Evolutionary conservation across 2,113 vertebrate species (phyloP), one percentile per base, ranked within the genome.

Genomic region (Promerops cafer): DNA sequence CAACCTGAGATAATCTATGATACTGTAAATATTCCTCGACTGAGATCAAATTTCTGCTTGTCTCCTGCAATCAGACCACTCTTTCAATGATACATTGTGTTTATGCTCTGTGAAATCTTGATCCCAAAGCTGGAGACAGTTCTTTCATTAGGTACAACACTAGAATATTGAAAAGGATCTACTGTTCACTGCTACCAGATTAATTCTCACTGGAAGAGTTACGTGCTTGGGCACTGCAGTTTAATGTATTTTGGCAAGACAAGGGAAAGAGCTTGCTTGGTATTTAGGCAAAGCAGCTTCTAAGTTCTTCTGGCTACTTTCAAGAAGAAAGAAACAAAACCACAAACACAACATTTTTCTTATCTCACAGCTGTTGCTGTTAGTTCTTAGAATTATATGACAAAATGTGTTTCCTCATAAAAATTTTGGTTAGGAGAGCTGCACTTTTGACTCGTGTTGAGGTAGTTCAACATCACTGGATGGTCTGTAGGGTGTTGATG

Each of bases 101-200:
- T 77, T 69, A 13, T 89, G 19, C 28, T 45, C 26, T 65, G 13
- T 65, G n/a, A 33, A 64, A 90, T 54, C 35, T 82, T 70, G 28
- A 78, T 78, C 35, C 11, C 53, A 44, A 26, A 82, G 19, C 44
- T 82, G 20, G 21, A 57, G 54, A 23, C 70, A 74, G 7, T 40
- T 49, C 8, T 37, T 84, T 45, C 0, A 0, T 47, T 60, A 44
- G 57, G 14, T 54, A 4, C 19, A 60, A 47, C 13, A 33, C 20
- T 56, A 21, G 39, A 92, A 30, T 79, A 24, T 22, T 92, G 56
- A 50, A 75, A 78, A 66, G 28, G 4, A 40, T 40, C 52, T 77
- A 10, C 49, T 76, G 16, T 54, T 96, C 17, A 40, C 56, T 76
- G 11, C 49, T 80, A 4, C 22, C n/a, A 26, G 16, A 31, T 93